A percentile compares a stretch with the other conserved stretches of the same genome.
Conservation (phyloP, 37 sponge, comb jelly and placozoan species). For the Hexactinellida sp. region DNA sequence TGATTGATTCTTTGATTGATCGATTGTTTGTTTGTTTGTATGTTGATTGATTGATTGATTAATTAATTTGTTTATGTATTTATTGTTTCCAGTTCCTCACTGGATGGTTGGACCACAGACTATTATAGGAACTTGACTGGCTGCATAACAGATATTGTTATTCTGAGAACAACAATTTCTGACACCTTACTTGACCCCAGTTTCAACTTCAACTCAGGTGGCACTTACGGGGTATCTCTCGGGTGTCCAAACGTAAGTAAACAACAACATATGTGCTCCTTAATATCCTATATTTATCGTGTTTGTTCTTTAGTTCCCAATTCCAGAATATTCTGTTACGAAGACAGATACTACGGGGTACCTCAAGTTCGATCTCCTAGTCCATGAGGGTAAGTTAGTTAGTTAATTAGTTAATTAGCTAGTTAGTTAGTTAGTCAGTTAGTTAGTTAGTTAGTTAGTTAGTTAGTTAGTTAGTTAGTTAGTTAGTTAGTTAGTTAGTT, state of each 20-base stretch:
- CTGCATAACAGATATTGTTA: not conserved
- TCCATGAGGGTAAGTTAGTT: not conserved
- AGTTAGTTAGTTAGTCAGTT: too few species aligned
- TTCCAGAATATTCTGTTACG: slow-evolving; percentile 4
- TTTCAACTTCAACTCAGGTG: not conserved
- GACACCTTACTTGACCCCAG: not conserved
- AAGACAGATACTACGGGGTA: not conserved
- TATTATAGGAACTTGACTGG: not conserved
- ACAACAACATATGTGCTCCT: too few species aligned
- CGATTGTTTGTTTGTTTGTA: too few species aligned
- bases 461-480: too few species aligned
- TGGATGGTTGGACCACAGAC: not conserved
- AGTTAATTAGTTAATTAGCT: too few species aligned
- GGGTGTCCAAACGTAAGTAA: slow-evolving; percentile 5
- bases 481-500: too few species aligned
- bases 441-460: too few species aligned
- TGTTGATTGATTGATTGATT: too few species aligned
- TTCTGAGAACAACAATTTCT: not conserved
- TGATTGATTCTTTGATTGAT: too few species aligned
- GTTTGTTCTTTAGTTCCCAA: not conserved
- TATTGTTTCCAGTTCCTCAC: too few species aligned
- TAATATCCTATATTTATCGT: not conserved
- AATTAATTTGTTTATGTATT: too few species aligned
- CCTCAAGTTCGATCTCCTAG: not conserved
- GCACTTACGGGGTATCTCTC: not conserved